These are phyloP conservation scores for Phenacoccus solenopsis DNA, from an alignment of 1,140 invertebrate genomes.

Conservation along the genomic window DNA sequence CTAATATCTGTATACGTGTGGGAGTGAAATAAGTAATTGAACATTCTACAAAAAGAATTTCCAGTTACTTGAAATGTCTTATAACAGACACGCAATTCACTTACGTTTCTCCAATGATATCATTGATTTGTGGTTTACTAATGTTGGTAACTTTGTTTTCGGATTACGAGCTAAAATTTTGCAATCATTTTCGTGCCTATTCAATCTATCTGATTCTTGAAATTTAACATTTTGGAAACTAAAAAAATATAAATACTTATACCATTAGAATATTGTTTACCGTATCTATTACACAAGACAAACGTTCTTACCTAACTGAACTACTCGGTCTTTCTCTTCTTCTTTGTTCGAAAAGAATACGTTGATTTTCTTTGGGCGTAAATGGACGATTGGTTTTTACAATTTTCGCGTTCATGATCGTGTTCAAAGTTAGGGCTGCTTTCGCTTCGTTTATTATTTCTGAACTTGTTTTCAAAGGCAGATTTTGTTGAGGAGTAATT, in stretches of 20 bases:
- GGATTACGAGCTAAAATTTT: neutral
- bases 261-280: neutral
- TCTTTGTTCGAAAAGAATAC: constrained; percentile 51
- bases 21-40: too few species aligned
- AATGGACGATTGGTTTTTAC: constrained; percentile 62
- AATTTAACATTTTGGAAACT: constrained; percentile 27
- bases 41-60: neutral
- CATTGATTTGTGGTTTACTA: constrained; percentile 7
- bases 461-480: constrained; percentile 26
- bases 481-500: neutral
- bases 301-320: constrained; percentile 50
- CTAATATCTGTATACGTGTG: too few species aligned
- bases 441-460: constrained; percentile 68
- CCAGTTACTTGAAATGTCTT: neutral
- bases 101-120: neutral
- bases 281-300: neutral
- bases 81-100: neutral
- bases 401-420: constrained; percentile 34
- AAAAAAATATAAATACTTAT: neutral
- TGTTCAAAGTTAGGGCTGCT: constrained; percentile 33
- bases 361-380: constrained; percentile 59
- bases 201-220: constrained; percentile 24
- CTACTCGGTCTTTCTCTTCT: constrained; percentile 53
- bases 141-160: neutral
- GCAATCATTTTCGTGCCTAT: constrained; percentile 5